Conservation (phyloP, 2,113 vertebrate species). For the Misgurnus anguillicaudatus region DNA sequence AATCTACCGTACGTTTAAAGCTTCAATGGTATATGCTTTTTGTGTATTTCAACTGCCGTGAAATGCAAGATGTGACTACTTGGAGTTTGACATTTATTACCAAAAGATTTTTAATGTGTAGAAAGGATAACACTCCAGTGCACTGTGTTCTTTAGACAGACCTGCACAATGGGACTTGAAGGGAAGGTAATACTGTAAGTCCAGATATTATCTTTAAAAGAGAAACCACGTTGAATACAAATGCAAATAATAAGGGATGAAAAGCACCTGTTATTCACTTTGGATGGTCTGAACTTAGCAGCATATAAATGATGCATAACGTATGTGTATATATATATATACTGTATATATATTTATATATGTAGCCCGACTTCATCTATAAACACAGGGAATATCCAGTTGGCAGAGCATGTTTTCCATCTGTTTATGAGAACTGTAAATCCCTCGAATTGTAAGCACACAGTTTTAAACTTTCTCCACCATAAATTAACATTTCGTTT, state of each 20-base stretch:
- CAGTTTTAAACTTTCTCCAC: conserved; percentile 33
- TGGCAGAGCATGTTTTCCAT: conserved; percentile 70
- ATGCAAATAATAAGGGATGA: conserved; percentile 79
- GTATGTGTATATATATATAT: conserved; percentile 11
- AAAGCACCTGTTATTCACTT: conserved; percentile 66
- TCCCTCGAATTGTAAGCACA: conserved; percentile 32
- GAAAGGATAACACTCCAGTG: conserved; percentile 80
- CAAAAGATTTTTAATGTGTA: conserved; percentile 79
- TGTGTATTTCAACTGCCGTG: neutral
- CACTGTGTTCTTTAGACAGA: conserved; percentile 71
- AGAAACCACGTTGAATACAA: conserved; percentile 78
- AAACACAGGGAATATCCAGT: conserved; percentile 55
- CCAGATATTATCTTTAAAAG: conserved; percentile 74
- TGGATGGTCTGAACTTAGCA: conserved; percentile 47
- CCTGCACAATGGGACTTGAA: conserved; percentile 73
- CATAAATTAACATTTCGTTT: conserved; percentile 38
- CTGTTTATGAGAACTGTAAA: conserved; percentile 65
- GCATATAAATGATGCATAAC: conserved; percentile 50
- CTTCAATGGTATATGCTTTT: neutral
- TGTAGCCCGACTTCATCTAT: conserved; percentile 29
- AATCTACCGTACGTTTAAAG: neutral
- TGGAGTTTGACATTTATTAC: conserved; percentile 73
- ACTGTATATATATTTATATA: conserved; percentile 1
- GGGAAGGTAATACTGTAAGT: conserved; percentile 78
- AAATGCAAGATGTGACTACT: conserved; percentile 7